Conservation (phyloP, 2,888 invertebrate species). For the Drosophila cracens region DNA sequence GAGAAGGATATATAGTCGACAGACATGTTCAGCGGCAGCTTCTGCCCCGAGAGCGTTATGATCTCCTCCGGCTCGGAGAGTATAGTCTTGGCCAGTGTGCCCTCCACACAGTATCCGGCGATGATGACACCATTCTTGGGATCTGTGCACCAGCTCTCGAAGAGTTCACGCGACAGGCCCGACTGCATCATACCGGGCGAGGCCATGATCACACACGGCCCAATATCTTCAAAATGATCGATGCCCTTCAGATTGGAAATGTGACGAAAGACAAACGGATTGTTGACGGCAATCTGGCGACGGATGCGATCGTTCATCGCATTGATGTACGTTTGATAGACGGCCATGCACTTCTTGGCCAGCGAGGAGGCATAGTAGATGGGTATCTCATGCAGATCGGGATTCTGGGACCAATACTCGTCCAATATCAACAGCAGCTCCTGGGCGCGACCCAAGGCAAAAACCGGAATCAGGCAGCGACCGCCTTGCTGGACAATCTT, state of each 20-base stretch:
- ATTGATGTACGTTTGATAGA: slow-evolving; percentile 99
- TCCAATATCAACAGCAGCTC: slow-evolving; percentile 97
- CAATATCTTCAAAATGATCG: slow-evolving; percentile 99
- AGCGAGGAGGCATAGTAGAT: slow-evolving; percentile 99
- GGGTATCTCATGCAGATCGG: slow-evolving; percentile 95
- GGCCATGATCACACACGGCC: slow-evolving; percentile 99
- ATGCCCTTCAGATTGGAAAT: slow-evolving; percentile 97
- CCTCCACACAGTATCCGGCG: slow-evolving; percentile 97
- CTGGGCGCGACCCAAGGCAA: slow-evolving; percentile 98
- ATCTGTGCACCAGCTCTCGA: slow-evolving; percentile 99
- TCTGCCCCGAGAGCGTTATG: slow-evolving; percentile 97
- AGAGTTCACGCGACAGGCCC: slow-evolving; percentile 97
- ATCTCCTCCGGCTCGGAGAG: slow-evolving; percentile 99
- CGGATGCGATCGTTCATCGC: slow-evolving; percentile 99
- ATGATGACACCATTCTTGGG: slow-evolving; percentile 99
- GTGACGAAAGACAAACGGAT: slow-evolving; percentile 99
- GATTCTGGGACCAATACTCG: slow-evolving; percentile 97
- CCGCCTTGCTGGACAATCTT: slow-evolving; percentile 99
- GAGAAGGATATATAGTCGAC: slow-evolving; percentile 99
- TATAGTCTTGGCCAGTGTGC: slow-evolving; percentile 96
- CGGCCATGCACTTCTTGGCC: slow-evolving; percentile 99
- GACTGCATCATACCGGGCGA: slow-evolving; percentile 99
- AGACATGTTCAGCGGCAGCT: slow-evolving; percentile 97
- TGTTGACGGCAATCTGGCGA: slow-evolving; percentile 98
- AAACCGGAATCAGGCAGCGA: slow-evolving; percentile 98